Conservation (phyloP, 2,888 invertebrate genomes). For the Cyclophora punctaria region DNA sequence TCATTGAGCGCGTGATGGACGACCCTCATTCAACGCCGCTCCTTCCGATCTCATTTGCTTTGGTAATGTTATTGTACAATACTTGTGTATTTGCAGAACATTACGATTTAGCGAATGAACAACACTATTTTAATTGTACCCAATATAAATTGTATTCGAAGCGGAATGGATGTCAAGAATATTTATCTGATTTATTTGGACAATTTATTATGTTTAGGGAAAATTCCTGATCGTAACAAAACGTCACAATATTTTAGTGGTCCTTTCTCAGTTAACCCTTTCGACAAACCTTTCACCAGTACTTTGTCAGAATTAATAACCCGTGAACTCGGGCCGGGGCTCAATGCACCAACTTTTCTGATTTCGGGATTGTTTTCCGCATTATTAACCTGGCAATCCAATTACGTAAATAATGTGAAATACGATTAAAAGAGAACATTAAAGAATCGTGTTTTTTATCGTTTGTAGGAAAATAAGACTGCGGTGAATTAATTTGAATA, state of each 20-base stretch:
- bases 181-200: conserved; percentile 13
- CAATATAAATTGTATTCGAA: conserved; percentile 16
- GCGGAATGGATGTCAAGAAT: conserved; percentile 13
- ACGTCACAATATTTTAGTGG: conserved; percentile 64
- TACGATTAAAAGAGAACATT: conserved; percentile 14
- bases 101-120: conserved; percentile 33
- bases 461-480: conserved; percentile 8
- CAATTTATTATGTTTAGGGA: conserved; percentile 14
- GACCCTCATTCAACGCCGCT: conserved; percentile 39
- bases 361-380: conserved; percentile 70
- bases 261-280: conserved; percentile 61
- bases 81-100: conserved; percentile 46
- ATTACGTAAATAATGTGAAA: conserved; percentile 62
- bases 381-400: conserved; percentile 70
- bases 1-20: conserved; percentile 70
- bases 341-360: conserved; percentile 54
- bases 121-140: conserved; percentile 20
- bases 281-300: conserved; percentile 39
- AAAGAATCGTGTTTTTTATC: conserved; percentile 26
- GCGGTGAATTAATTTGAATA: conserved; percentile 6
- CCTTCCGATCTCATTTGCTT: conserved; percentile 60
- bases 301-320: conserved; percentile 71
- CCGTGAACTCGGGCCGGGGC: conserved; percentile 54
- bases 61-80: conserved; percentile 51
- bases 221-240: conserved; percentile 25